These are phyloP conservation scores for Calameuta filiformis DNA, from an alignment of 2,888 invertebrate genomes.

Conservation along the genomic window DNA sequence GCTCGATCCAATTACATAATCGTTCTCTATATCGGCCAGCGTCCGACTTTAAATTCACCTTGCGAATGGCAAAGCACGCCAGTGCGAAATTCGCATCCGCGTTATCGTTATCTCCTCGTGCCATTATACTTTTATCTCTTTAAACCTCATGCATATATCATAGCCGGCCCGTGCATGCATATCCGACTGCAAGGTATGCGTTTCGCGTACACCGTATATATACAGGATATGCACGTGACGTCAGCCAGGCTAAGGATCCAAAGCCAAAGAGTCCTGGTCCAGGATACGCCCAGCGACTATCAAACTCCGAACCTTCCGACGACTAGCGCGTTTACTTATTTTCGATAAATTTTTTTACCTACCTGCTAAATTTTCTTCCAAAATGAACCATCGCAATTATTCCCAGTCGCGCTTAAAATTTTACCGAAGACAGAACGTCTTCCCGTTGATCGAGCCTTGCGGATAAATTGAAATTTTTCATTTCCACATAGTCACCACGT, in stretches of 20 bases:
- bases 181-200: not conserved
- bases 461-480: too few species aligned
- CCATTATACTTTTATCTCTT: not conserved
- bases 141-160: not conserved
- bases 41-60: not conserved
- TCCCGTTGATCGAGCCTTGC: too few species aligned
- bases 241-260: not conserved
- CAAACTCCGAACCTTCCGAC: not conserved
- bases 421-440: fast-evolving
- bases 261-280: not conserved
- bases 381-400: too few species aligned
- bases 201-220: not conserved
- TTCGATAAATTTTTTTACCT: too few species aligned
- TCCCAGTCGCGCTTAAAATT: too few species aligned
- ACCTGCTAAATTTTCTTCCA: too few species aligned
- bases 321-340: not conserved
- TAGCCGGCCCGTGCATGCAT: not conserved
- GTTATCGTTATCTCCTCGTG: not conserved
- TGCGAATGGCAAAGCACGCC: not conserved
- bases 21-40: not conserved
- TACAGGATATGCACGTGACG: not conserved
- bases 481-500: too few species aligned
- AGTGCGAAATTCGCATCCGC: not conserved
- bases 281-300: not conserved
- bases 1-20: not conserved